These are phyloP conservation scores for Caenorhabditis elegans DNA, from an alignment of 1,140 invertebrate species.

Conservation along the genomic window WBcel235 BX284602.5:10264001-10264500, in stretches of 20 bases:
- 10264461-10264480: background rate
- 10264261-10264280: constrained; percentile 55
- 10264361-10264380: constrained; percentile 51
- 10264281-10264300: constrained; percentile 13
- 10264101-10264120: background rate
- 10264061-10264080: background rate
- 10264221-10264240: constrained; percentile 50
- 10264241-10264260: constrained; percentile 63
- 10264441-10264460: background rate
- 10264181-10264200: background rate
- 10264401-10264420: constrained; percentile 42
- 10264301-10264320: constrained; percentile 52
- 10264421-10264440: constrained; percentile 17
- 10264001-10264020: no score
- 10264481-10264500: background rate
- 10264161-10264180: background rate
- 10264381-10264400: constrained; percentile 54
- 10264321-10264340: constrained; percentile 55
- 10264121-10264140: constrained; percentile 16
- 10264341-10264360: constrained; percentile 51
- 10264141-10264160: constrained; percentile 8
- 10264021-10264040: no score
- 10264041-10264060: constrained; percentile 12
- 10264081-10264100: background rate
- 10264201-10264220: constrained; percentile 56